Evolutionary conservation across 2,888 invertebrate genomes (phyloP).

Genomic region (Orchesellides sinensis): DNA sequence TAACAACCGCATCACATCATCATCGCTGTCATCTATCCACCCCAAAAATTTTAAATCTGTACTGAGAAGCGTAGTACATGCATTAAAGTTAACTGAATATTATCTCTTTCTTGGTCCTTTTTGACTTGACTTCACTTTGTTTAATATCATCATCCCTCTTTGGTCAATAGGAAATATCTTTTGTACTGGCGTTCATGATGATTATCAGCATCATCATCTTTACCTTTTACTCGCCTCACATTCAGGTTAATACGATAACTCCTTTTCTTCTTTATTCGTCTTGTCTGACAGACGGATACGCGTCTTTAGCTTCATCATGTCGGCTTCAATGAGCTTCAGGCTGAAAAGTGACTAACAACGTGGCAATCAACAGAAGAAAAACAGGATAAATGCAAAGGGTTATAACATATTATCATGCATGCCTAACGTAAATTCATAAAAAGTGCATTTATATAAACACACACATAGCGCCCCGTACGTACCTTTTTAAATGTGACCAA

Average conservation of each 20-base stretch:
- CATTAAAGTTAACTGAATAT: slow-evolving; percentile 39
- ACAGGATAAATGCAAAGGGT: slow-evolving; percentile 18
- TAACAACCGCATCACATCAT: slow-evolving; percentile 6
- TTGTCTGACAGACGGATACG: slow-evolving; percentile 30
- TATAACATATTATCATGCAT: slow-evolving; percentile 46
- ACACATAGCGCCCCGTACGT: slow-evolving; percentile 29
- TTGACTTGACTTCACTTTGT: slow-evolving; percentile 30
- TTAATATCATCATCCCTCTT: slow-evolving; percentile 44
- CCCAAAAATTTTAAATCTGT: slow-evolving; percentile 1
- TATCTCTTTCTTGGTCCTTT: slow-evolving; percentile 1
- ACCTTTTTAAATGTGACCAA: slow-evolving; percentile 34
- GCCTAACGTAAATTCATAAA: slow-evolving; percentile 22
- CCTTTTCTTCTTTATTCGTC: slow-evolving; percentile 28
- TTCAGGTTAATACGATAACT: slow-evolving; percentile 53
- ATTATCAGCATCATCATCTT: slow-evolving; percentile 50
- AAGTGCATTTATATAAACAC: slow-evolving; percentile 46
- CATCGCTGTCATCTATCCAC: background rate
- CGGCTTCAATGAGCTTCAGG: slow-evolving; percentile 65
- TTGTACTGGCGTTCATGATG: slow-evolving; percentile 56
- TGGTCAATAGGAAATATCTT: slow-evolving; percentile 32
- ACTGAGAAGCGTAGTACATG: background rate
- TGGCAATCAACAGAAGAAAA: slow-evolving; percentile 51
- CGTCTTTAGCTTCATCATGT: slow-evolving; percentile 63
- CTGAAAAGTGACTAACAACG: slow-evolving; percentile 55
- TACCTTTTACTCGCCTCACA: slow-evolving; percentile 13